Evolutionary conservation across 2,888 invertebrate genomes (phyloP), one percentile per base, ranked within the genome.

Genomic region (Geophilus truncorum): DNA sequence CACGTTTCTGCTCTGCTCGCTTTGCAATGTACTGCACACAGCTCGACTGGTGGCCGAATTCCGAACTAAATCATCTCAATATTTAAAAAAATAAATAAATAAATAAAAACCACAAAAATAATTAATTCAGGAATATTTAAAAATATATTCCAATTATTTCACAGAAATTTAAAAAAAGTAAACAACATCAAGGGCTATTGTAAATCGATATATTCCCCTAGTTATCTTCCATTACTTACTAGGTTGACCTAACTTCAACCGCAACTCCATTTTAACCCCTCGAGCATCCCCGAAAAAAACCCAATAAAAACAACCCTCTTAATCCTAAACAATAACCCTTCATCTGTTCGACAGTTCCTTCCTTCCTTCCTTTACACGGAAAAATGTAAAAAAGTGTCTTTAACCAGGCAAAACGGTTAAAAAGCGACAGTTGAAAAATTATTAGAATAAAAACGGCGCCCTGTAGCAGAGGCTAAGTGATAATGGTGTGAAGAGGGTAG

Each of bases 401-500:
- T n/a, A n/a, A n/a, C n/a, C n/a, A n/a, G n/a, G n/a, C n/a, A n/a
- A n/a, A n/a, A n/a, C n/a, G n/a, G n/a, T n/a, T n/a, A n/a, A n/a
- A n/a, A 12, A 51, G 51, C n/a, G 57, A 23, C 10, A 62, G 4
- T 62, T 62, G 21, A 62, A 21, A 62, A 62, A n/a, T n/a, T 62
- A 18, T 23, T 12, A 6, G 57, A 23, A 40, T 40, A 40, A 62
- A 62, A 62, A 4, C n/a, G 18, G 57, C 57, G 57, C 23, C 57
- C 57, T 62, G 57, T 5, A 23, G 21, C 15, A 6, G 57, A 62
- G 57, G 57, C 57, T 62, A 62, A 62, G 57, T 62, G 57, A 62
- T 62, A 62, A 62, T 62, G 57, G 57, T 62, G 57, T 23, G 57
- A 62, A 62, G 57, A 62, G 57, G 57, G 57, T 62, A 62, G 57